Evolutionary conservation across 2,888 invertebrate species (phyloP), one percentile per base, ranked within the genome.

Genomic region (Dasypolia templi): DNA sequence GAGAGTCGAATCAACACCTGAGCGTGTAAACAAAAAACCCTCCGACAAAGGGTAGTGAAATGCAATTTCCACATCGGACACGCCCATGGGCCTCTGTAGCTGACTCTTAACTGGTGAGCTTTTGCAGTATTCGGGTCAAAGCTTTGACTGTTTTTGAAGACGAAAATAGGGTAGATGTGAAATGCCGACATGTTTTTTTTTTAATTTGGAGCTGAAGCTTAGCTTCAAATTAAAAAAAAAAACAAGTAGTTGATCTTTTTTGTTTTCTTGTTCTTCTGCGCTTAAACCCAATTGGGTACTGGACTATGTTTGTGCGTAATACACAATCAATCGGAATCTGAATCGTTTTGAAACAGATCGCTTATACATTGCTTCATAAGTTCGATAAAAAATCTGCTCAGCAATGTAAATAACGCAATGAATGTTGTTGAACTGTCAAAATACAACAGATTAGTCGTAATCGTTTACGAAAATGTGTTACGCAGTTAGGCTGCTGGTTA

Each of bases 21-120:
- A 81, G 81, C 76, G 83, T 74, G 86, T 86, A 89, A 89, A 88
- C 88, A 91, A 91, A 90, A 88, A 86, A 84, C 78, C 81, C 74
- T 73, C n/a, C 80, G 79, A 91, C 91, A 92, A 92, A 91, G 91
- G 89, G 86, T 86, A 81, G 79, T 85, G 86, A 87, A 88, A 87
- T 87, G 91, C 91, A 92, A 91, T 92, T 91, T 90, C 75, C 83
- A 88, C 88, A 85, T 86, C 75, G 86, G 88, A 78, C 90, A 88
- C 91, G 84, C 91, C 89, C 86, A 84, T 82, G 68, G 82, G 42
- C 74, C 62, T 75, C 64, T 78, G 82, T 77, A 73, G 62, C 69
- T 65, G 86, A 83, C 86, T 86, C 63, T 74, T 70, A 76, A 77
- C 83, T 87, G 82, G 81, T 84, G 75, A 83, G 88, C 87, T 88